These are phyloP conservation scores for Aleiodes leptofemur DNA, from an alignment of 2,888 invertebrate genomes.

Conservation along the genomic window DNA sequence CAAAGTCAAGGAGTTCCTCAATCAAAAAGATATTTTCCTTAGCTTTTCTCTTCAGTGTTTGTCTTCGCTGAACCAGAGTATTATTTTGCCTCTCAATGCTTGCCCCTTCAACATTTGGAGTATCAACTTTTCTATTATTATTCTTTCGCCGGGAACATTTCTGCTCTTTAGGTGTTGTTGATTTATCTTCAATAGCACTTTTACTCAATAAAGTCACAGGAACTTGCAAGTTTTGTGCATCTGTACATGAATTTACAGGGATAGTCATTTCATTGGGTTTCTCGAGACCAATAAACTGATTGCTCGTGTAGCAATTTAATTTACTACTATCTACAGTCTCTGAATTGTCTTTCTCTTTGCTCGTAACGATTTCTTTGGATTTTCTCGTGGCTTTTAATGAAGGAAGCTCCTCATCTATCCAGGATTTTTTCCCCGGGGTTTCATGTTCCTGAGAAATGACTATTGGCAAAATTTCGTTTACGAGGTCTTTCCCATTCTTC, in stretches of 20 bases:
- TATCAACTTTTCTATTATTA: conserved; percentile 30
- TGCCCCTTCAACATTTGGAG: conserved; percentile 4
- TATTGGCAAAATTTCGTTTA: neutral
- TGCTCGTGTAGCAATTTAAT: neutral
- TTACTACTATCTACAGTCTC: neutral
- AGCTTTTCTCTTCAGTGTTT: conserved; percentile 44
- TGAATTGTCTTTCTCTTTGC: neutral
- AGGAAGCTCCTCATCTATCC: conserved; percentile 52
- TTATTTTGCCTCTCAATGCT: conserved; percentile 26
- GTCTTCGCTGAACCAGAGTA: conserved; percentile 40
- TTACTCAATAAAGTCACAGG: neutral
- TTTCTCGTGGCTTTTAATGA: conserved; percentile 40
- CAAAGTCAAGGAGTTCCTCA: conserved; percentile 49
- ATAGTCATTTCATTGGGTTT: conserved; percentile 4
- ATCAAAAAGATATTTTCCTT: conserved; percentile 47
- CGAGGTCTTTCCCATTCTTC: neutral
- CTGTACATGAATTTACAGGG: neutral
- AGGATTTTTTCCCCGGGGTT: conserved; percentile 57
- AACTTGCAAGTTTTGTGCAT: neutral
- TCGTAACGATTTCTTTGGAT: neutral
- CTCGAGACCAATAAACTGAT: neutral
- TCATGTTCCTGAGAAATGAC: conserved; percentile 54
- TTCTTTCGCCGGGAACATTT: conserved; percentile 31
- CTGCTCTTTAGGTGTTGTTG: neutral
- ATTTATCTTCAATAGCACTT: neutral